A percentile compares a stretch with the other conserved stretches of the same genome.
Evolutionary conservation across 1,140 invertebrate genomes (phyloP).

Genomic region (Drosophila funebris): DNA sequence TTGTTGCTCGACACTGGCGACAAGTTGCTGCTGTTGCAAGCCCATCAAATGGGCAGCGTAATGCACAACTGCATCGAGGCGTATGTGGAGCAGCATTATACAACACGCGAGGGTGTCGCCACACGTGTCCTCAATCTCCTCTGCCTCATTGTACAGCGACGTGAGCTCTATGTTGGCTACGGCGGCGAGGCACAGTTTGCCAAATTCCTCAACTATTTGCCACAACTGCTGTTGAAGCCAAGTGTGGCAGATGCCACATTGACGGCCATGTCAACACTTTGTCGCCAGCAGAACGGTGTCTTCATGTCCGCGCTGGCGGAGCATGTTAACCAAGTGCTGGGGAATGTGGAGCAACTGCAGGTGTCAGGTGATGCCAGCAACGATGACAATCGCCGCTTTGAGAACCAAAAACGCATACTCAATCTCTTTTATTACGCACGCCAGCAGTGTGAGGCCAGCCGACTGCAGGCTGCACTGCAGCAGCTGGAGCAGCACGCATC

Average conservation of each 20-base stretch:
- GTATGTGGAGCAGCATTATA: constrained; percentile 61
- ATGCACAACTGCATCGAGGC: constrained; percentile 49
- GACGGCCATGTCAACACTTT: constrained; percentile 65
- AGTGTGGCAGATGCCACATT: constrained; percentile 57
- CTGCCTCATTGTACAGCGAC: constrained; percentile 83
- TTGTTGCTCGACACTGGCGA: constrained; percentile 83
- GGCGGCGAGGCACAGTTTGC: constrained; percentile 67
- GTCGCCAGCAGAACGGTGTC: constrained; percentile 64
- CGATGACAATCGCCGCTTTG: constrained; percentile 41
- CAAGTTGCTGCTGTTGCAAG: constrained; percentile 65
- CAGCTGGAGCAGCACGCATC: constrained; percentile 13
- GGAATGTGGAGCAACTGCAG: constrained; percentile 57
- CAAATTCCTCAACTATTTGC: constrained; percentile 61
- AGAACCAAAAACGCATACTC: constrained; percentile 68
- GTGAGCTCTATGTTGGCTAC: constrained; percentile 80
- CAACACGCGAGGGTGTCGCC: constrained; percentile 61
- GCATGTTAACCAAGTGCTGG: constrained; percentile 17
- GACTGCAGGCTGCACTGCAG: constrained; percentile 21
- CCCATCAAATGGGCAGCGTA: constrained; percentile 38
- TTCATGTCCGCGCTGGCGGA: constrained; percentile 53
- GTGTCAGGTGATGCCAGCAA: constrained; percentile 39
- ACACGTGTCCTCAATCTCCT: constrained; percentile 74
- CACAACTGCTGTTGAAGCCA: constrained; percentile 64
- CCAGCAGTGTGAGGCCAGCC: neutral
- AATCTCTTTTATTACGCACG: constrained; percentile 73